Conservation (phyloP, 2,888 invertebrate species). For the Platycnemis pennipes region DNA sequence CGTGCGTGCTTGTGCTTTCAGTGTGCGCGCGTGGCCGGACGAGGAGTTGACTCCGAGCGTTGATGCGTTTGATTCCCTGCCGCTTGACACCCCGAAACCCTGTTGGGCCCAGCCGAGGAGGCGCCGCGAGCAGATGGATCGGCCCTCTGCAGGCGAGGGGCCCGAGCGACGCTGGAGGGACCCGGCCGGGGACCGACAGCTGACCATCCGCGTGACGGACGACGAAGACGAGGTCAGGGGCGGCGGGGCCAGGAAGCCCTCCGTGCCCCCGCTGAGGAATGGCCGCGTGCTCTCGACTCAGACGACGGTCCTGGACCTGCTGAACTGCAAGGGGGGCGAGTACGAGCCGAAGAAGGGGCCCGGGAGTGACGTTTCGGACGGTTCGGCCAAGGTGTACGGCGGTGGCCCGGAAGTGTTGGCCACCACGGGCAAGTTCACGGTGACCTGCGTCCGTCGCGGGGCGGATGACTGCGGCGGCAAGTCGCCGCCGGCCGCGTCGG, state of each 20-base stretch:
- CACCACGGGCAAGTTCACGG: slow-evolving; percentile 62
- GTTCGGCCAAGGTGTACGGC: not conserved
- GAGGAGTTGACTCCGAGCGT: not conserved
- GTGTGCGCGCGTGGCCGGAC: too few relatives aligned
- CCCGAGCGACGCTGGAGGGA: slow-evolving; percentile 51
- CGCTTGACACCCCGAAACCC: slow-evolving; percentile 48
- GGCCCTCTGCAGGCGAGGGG: slow-evolving; percentile 9
- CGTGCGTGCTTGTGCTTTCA: too few relatives aligned
- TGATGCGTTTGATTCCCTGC: slow-evolving; percentile 44
- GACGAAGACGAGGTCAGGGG: not conserved
- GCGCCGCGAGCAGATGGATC: slow-evolving; percentile 55
- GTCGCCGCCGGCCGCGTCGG: slow-evolving; percentile 70
- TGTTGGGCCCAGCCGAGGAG: slow-evolving; percentile 49
- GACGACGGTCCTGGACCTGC: slow-evolving; percentile 13
- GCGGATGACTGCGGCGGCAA: slow-evolving; percentile 72
- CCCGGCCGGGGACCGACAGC: slow-evolving; percentile 19
- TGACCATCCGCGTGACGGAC: slow-evolving; percentile 55
- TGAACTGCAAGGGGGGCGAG: not conserved
- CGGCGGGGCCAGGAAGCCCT: not conserved
- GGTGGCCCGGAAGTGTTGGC: not conserved
- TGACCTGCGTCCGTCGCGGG: slow-evolving; percentile 6
- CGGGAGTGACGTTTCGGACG: slow-evolving; percentile 24
- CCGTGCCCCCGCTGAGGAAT: not conserved
- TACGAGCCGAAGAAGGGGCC: not conserved
- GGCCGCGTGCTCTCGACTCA: slow-evolving; percentile 37